Conservation (phyloP, 1,140 invertebrate species). For the Pomacea maculata region DNA sequence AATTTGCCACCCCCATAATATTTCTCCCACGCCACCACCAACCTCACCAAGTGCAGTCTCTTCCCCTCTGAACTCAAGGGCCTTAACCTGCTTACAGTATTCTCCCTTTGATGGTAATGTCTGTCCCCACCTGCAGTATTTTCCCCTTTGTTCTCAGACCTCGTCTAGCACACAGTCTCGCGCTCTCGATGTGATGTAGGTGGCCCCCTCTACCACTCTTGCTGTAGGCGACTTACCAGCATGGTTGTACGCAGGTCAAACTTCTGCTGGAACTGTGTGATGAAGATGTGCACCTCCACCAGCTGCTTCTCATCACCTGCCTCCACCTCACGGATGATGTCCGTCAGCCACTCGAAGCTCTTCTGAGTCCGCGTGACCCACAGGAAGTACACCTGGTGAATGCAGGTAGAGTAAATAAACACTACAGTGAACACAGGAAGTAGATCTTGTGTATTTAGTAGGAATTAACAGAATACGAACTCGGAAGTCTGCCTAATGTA, state of each 20-base stretch:
- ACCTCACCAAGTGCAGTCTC: neutral
- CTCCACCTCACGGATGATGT: slow-evolving; percentile 96
- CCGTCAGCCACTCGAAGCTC: slow-evolving; percentile 98
- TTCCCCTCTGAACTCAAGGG: neutral
- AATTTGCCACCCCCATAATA: too few species aligned
- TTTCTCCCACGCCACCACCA: too few species aligned
- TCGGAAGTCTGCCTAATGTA: too few species aligned
- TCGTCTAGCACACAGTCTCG: neutral
- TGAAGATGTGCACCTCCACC: slow-evolving; percentile 98
- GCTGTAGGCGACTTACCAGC: slow-evolving; percentile 79
- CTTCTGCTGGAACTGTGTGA: slow-evolving; percentile 99
- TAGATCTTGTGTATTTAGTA: too few species aligned
- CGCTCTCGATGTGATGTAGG: neutral
- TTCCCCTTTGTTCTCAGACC: neutral
- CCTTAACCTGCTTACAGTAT: neutral
- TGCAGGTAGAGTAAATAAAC: too few species aligned
- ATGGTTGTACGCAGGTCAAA: slow-evolving; percentile 99
- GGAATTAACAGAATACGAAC: too few species aligned
- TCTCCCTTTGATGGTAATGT: neutral
- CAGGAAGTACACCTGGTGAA: slow-evolving; percentile 93
- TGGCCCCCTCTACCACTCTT: neutral
- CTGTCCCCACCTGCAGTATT: neutral
- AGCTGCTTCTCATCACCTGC: slow-evolving; percentile 94
- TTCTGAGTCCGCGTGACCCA: slow-evolving; percentile 99
- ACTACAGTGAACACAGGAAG: too few species aligned